Base-by-base conservation (phyloP, 2,113 vertebrate genomes). In the Falco punctatus region DNA sequence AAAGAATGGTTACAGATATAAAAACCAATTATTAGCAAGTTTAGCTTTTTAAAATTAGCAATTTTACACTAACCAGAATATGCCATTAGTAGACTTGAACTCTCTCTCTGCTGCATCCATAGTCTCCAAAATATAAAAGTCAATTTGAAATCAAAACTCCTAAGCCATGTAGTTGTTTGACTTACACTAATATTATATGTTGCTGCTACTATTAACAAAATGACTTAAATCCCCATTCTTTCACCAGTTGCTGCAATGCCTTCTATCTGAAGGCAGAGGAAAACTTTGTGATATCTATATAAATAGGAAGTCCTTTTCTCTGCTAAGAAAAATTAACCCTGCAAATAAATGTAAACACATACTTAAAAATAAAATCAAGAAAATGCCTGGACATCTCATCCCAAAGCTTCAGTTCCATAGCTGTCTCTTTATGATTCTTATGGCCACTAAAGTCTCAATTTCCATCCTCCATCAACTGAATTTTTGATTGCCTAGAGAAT, bases 391-490 rank as follows among this genome's bases (percentile, higher is more conserved):
- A 32, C 2, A 17, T 55, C 28, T 91, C 3, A 20, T n/a, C 17
- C 8, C 5, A 80, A 83, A 73, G 1, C 13, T 70, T 65, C 18
- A 81, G 5, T 46, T 49, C 13, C 5, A 21, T n/a, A 40, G 3
- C 8, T 35, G 81, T 71, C 78, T 59, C 32, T 46, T 79, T 11
- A 18, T 33, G 28, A 44, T 90, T 4, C 6, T 82, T 49, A 22
- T 67, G 9, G 2, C 24, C 19, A 65, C 7, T 32, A 59, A 49
- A 87, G 7, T 52, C 26, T 61, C 66, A 70, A n/a, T 85, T 92
- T 82, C 19, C 1, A 23, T 40, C 8, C 2, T 42, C 10, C 2
- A 46, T 28, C 19, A 57, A 4, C 2, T 64, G 9, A 46, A 4
- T 0, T 49, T 77, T 88, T 73, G 15, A 21, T 72, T 92, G 11